Conservation (phyloP, 2,888 invertebrate genomes). For the Trichogramma evanescens region DNA sequence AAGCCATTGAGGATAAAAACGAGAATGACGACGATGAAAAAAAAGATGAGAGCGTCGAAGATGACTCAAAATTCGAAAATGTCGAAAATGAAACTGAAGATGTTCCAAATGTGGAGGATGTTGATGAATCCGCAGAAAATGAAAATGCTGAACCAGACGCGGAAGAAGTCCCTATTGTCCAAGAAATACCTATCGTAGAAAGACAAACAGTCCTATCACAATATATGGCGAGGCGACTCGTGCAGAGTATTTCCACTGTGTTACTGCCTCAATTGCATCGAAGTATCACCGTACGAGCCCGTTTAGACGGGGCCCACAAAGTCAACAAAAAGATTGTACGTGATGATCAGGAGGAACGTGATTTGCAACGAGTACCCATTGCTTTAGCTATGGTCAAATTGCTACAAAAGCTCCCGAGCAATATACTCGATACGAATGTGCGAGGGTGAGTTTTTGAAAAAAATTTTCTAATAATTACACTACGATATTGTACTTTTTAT, state of each 20-base stretch:
- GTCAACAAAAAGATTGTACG: slow-evolving; percentile 64
- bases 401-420: slow-evolving; percentile 75
- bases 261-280: slow-evolving; percentile 77
- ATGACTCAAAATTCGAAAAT: slow-evolving; percentile 35
- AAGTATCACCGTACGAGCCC: slow-evolving; percentile 62
- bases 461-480: background rate
- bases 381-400: slow-evolving; percentile 88
- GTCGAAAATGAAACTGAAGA: slow-evolving; percentile 40
- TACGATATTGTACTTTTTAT: background rate
- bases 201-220: slow-evolving; percentile 57
- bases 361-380: slow-evolving; percentile 83
- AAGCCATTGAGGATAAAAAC: slow-evolving; percentile 15
- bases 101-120: slow-evolving; percentile 26
- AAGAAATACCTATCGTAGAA: slow-evolving; percentile 37
- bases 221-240: slow-evolving; percentile 69
- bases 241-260: slow-evolving; percentile 61
- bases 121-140: slow-evolving; percentile 17
- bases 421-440: slow-evolving; percentile 66
- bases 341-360: slow-evolving; percentile 78
- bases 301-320: slow-evolving; percentile 71
- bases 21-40: slow-evolving; percentile 1
- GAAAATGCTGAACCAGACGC: slow-evolving; percentile 38
- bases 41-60: slow-evolving; percentile 24
- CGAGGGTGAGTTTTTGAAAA: slow-evolving; percentile 61
- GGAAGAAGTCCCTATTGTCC: slow-evolving; percentile 29